phyloP scores from a whole-genome alignment of 2,888 invertebrate species.

The Callosobruchus maculatus region DNA sequence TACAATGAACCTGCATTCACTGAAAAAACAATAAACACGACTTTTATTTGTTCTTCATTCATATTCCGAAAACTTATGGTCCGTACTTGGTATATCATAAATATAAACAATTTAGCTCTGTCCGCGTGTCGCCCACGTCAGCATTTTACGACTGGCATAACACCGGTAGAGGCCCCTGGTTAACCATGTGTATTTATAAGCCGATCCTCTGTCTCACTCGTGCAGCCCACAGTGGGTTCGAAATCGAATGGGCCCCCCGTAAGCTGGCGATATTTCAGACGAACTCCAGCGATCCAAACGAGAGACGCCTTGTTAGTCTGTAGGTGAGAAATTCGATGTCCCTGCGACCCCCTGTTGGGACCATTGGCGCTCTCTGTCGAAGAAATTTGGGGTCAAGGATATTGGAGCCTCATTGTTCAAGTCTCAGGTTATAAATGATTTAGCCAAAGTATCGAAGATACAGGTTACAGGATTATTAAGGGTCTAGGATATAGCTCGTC shows the following conservation, averaged over 20 bases:
- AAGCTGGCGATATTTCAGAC: constrained; percentile 3
- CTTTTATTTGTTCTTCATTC: neutral
- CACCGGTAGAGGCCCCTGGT: neutral
- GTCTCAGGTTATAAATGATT: too few species aligned
- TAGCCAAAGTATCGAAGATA: too few species aligned
- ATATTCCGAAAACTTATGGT: neutral
- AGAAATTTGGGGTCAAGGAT: neutral
- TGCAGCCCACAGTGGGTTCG: neutral
- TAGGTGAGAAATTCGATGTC: constrained; percentile 52
- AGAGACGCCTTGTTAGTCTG: constrained; percentile 47
- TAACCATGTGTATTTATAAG: neutral
- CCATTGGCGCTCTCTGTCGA: neutral
- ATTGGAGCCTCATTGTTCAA: too few species aligned
- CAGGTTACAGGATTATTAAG: too few species aligned
- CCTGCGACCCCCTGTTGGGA: constrained; percentile 43
- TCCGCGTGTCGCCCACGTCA: neutral
- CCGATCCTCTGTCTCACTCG: neutral
- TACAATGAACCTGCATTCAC: too few species aligned
- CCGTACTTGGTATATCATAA: neutral
- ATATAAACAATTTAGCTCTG: neutral
- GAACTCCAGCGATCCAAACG: neutral
- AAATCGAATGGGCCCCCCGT: constrained; percentile 42
- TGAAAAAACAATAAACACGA: too few species aligned
- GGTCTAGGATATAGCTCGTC: too few species aligned
- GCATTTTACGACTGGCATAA: neutral